Evolutionary conservation across 2,113 vertebrate genomes (phyloP), one percentile per base, ranked within the genome.

Genomic region (Acrocephalus arundinaceus): DNA sequence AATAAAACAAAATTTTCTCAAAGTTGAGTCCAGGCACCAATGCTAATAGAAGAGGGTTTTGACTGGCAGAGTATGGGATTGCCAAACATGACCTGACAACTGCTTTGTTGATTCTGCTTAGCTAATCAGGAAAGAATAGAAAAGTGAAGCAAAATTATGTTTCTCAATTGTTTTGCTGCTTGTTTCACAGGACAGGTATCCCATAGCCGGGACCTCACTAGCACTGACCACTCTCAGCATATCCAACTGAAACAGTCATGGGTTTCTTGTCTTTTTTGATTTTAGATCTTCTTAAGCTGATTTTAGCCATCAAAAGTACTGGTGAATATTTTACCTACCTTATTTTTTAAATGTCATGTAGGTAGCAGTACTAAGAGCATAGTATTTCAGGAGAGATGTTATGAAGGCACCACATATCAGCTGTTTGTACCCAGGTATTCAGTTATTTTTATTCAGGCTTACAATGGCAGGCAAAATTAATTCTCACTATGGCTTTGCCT

Each of bases 381-480:
- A 62, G 20, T 46, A 35, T 71, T 88, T 63, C 68, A 58, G 72
- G 41, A 96, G 22, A 35, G 72, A 30, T 35, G 46, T 63, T 80
- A 31, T 9, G 33, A 86, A 80, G 52, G 48, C 35, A 68, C 27
- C 68, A 89, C 39, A 10, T 52, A 48, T 20, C 75, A 96, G 78
- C 21, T 54, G 27, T 39, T 73, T 88, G n/a, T 35, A 81, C 25
- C 58, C 87, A 90, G 63, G 33, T 71, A 86, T 76, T 65, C 54
- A 75, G n/a, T 22, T 86, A 54, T 33, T 81, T 76, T 23, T 71
- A 75, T 48, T 72, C 25, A 61, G 49, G 75, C 76, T 89, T 74
- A 66, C 70, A 79, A 67, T 20, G 52, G 67, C 66, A 90, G 46
- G 41, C 61, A 90, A 93, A 96, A 96, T 92, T 94, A 96, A 97